These are phyloP conservation scores for Dorcus parallelipipedus DNA, from an alignment of 2,888 invertebrate species.

Conservation along the genomic window DNA sequence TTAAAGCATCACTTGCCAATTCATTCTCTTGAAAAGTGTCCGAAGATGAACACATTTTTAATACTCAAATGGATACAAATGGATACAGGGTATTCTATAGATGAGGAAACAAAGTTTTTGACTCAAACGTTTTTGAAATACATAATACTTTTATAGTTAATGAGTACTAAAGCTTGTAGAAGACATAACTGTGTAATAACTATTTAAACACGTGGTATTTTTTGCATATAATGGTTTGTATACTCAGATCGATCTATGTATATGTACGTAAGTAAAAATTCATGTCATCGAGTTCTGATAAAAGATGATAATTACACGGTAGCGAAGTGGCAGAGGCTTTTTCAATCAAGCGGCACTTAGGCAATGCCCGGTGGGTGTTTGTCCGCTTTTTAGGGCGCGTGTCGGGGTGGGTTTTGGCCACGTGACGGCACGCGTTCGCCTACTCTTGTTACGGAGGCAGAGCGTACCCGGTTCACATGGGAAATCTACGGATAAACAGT, in stretches of 20 bases:
- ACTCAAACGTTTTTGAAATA: too few relatives aligned
- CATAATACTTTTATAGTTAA: too few relatives aligned
- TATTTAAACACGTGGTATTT: too few relatives aligned
- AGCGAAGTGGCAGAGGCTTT: slow-evolving; percentile 19
- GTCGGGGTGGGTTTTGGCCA: slow-evolving; percentile 25
- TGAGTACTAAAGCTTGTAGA: too few relatives aligned
- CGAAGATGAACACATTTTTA: too few relatives aligned
- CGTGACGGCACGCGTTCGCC: slow-evolving; percentile 31
- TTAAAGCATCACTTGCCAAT: too few relatives aligned
- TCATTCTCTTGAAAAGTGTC: too few relatives aligned
- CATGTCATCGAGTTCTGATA: background rate
- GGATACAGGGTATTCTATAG: background rate
- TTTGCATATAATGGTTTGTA: too few relatives aligned
- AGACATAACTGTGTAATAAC: too few relatives aligned
- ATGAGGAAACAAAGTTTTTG: background rate
- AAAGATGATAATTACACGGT: slow-evolving; percentile 21
- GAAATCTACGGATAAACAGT: slow-evolving; percentile 33
- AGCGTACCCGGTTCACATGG: slow-evolving; percentile 32
- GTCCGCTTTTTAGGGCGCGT: slow-evolving; percentile 34
- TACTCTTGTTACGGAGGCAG: slow-evolving; percentile 32
- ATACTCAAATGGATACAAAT: slow-evolving; percentile 1
- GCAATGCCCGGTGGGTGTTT: slow-evolving; percentile 31
- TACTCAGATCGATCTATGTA: too few relatives aligned
- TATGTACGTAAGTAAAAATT: background rate
- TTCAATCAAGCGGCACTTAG: slow-evolving; percentile 28